phyloP scores from a whole-genome alignment of 2,888 invertebrate species.

The Morpho helenor region DNA sequence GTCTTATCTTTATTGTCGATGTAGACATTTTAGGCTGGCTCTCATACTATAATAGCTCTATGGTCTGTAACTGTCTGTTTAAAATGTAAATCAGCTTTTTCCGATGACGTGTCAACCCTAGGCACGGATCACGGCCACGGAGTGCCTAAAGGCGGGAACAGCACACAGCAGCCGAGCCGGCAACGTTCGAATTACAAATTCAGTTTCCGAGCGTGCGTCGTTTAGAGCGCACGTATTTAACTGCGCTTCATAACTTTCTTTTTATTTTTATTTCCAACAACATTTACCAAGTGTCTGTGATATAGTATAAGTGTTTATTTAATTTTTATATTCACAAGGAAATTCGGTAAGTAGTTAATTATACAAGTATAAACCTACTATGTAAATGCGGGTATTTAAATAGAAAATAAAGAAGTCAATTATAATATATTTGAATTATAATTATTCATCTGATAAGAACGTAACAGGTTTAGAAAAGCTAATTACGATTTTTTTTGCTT shows the following conservation, averaged over 20 bases:
- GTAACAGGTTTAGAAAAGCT: too few relatives aligned
- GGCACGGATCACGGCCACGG: constrained; percentile 31
- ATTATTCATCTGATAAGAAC: too few relatives aligned
- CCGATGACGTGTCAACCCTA: constrained; percentile 35
- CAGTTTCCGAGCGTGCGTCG: constrained; percentile 59
- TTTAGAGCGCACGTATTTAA: constrained; percentile 37
- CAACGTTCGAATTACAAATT: constrained; percentile 23
- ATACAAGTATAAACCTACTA: background rate
- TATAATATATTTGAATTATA: too few relatives aligned
- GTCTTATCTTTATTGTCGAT: too few relatives aligned
- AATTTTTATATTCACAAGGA: constrained; percentile 34
- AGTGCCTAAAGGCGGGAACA: constrained; percentile 25
- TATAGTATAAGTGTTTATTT: constrained; percentile 45
- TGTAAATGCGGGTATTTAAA: too few relatives aligned
- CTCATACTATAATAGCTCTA: too few relatives aligned
- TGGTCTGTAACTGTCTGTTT: constrained; percentile 6
- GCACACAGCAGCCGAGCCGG: constrained; percentile 12
- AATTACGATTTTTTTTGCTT: too few relatives aligned
- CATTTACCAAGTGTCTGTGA: constrained; percentile 46
- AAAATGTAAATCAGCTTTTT: background rate
- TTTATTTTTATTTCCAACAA: constrained; percentile 31
- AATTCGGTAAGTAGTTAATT: constrained; percentile 27
- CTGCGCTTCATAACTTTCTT: constrained; percentile 5
- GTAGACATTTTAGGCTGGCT: too few relatives aligned
- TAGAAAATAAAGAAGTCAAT: too few relatives aligned